Evolutionary conservation across 2,888 invertebrate genomes (phyloP), one percentile per base, ranked within the genome.

Genomic region (Nudaria mundana): DNA sequence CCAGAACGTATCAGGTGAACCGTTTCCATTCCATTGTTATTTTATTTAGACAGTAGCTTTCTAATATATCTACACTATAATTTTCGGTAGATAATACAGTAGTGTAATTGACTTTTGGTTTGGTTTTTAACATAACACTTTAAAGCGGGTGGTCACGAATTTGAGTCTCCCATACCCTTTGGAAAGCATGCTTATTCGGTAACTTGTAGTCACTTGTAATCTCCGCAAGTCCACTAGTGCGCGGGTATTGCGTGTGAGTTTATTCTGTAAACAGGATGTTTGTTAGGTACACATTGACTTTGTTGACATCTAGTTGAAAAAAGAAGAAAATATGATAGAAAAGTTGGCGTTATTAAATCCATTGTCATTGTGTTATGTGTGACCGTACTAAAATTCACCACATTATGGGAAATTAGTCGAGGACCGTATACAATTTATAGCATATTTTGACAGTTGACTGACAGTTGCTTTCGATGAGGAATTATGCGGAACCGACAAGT

Each of bases 361-460:
- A n/a, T n/a, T n/a, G n/a, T n/a, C n/a, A n/a, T n/a, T 66, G 50
- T 58, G 33, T 30, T 42, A 52, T 68, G n/a, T 67, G 56, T 71
- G 63, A 71, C 71, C 67, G 57, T 63, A 68, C 56, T 57, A 65
- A 76, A 68, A 74, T 64, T 66, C 57, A 46, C 56, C 51, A 75
- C 68, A 64, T 70, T 74, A 68, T 67, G 72, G 74, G 63, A 82
- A 79, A 79, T 76, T 75, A 72, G 57, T 64, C 72, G 73, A 45
- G 66, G 61, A 73, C 77, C 69, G 71, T 69, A 63, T n/a, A n/a
- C 50, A 42, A 54, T 52, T 58, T 65, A 66, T 64, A 66, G 67
- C 62, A 71, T 78, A 65, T 81, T 83, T 73, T 81, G 86, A 87
- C 87, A 68, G 73, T 78, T 87, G 87, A 86, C 73, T 84, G 88